These are phyloP conservation scores for Campylomormyrus numenius DNA, from an alignment of 2,113 vertebrate species.

Conservation along the genomic window DNA sequence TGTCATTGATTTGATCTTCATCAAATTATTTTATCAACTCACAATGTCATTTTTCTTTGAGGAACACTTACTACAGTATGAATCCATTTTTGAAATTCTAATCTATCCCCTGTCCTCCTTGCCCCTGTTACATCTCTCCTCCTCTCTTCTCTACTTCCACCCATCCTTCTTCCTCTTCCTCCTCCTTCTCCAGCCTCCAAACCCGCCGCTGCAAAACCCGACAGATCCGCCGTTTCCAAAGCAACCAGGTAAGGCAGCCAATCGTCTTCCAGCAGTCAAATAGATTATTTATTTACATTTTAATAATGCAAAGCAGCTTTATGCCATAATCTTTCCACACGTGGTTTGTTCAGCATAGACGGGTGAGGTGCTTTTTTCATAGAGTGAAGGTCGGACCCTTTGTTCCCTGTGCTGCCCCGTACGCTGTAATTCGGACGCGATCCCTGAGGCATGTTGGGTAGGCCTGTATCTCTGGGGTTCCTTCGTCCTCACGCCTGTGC, in stretches of 20 bases:
- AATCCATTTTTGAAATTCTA: background rate
- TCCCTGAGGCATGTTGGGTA: background rate
- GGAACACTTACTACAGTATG: background rate
- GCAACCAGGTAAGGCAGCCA: conserved; percentile 57
- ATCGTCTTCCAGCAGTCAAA: conserved; percentile 6
- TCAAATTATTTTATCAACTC: background rate
- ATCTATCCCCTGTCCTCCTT: background rate
- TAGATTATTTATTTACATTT: background rate
- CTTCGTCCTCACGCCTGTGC: background rate
- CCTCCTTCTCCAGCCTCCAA: conserved; percentile 39
- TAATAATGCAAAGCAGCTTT: conserved; percentile 6
- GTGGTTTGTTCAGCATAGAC: background rate
- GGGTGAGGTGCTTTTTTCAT: background rate
- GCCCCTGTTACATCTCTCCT: background rate
- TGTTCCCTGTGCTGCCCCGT: background rate
- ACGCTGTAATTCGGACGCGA: background rate
- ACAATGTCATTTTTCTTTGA: background rate
- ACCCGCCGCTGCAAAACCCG: conserved; percentile 47
- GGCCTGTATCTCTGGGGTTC: background rate
- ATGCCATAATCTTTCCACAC: background rate
- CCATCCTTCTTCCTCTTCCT: background rate
- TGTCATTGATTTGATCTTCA: background rate
- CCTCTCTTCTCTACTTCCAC: background rate
- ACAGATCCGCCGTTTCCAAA: conserved; percentile 53
- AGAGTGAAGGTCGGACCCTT: background rate